A percentile compares a stretch with the other conserved stretches of the same genome.
Conservation (phyloP, 92 coral and sea anemone species). For the Actinostola sp. region DNA sequence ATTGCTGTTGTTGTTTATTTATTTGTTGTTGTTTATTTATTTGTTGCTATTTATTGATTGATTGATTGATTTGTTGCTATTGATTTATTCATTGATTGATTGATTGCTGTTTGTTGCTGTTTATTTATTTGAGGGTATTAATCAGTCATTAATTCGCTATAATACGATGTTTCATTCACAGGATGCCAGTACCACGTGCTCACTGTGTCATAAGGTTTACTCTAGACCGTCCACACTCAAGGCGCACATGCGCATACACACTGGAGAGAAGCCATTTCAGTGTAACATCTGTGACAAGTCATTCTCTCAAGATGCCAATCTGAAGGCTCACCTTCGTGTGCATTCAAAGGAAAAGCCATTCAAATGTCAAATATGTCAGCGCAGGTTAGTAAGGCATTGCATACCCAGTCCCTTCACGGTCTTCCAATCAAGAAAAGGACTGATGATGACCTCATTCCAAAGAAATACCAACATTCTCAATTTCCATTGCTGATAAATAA, state of each 20-base stretch:
- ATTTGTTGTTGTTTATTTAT: no score
- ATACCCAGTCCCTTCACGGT: no score
- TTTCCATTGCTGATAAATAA: no score
- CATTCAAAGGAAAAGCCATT: constrained; percentile 91
- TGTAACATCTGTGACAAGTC: constrained; percentile 81
- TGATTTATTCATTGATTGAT: no score
- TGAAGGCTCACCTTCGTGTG: constrained; percentile 78
- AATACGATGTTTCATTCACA: not conserved
- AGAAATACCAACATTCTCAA: no score
- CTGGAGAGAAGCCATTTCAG: constrained; percentile 85
- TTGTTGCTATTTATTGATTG: no score
- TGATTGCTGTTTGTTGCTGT: no score
- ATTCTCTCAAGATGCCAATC: constrained; percentile 84
- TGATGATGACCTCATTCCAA: no score
- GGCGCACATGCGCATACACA: constrained; percentile 87
- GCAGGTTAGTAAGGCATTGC: constrained; percentile 73
- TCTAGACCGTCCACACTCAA: constrained; percentile 88
- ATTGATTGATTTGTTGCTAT: no score
- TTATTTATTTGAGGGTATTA: no score
- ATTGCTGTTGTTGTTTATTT: no score
- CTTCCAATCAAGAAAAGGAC: no score
- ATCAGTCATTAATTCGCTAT: not conserved
- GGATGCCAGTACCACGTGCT: constrained; percentile 59
- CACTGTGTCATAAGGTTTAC: constrained; percentile 69
- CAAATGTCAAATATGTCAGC: constrained; percentile 83